These are phyloP conservation scores for Eupithecia tripunctaria DNA, from an alignment of 2,888 invertebrate species.

Conservation along the genomic window DNA sequence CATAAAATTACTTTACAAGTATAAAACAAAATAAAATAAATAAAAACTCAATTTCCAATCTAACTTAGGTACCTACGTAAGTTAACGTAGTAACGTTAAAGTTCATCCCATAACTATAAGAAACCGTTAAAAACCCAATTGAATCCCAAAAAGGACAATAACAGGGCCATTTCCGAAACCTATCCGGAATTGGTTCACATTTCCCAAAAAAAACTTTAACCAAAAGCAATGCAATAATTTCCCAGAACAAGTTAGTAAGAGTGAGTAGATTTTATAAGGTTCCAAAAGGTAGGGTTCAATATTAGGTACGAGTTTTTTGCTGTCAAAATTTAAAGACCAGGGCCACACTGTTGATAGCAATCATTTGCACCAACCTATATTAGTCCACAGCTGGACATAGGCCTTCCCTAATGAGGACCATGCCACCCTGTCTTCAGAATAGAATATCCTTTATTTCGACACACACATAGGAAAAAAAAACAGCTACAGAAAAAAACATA, in stretches of 20 bases:
- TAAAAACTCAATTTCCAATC: slow-evolving; percentile 5
- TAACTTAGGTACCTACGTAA: not conserved
- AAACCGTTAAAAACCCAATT: slow-evolving; percentile 23
- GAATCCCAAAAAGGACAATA: slow-evolving; percentile 21
- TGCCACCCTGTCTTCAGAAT: too few species aligned
- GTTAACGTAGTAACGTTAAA: not conserved
- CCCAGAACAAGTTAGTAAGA: slow-evolving; percentile 12
- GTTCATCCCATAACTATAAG: slow-evolving; percentile 7
- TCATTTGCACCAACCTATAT: too few species aligned
- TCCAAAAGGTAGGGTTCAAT: not conserved
- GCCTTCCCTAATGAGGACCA: too few species aligned
- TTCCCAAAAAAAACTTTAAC: slow-evolving; percentile 25
- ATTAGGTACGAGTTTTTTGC: too few species aligned
- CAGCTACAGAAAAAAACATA: too few species aligned
- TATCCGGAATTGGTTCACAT: slow-evolving; percentile 25
- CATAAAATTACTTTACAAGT: not conserved
- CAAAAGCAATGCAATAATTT: slow-evolving; percentile 32
- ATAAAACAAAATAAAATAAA: too few species aligned
- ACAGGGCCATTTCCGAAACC: slow-evolving; percentile 10
- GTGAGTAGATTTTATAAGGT: not conserved
- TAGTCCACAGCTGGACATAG: too few species aligned
- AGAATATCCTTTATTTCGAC: too few species aligned
- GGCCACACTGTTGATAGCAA: too few species aligned
- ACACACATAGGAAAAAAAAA: too few species aligned
- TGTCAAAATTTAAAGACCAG: too few species aligned